Base-by-base conservation (phyloP, 2,113 vertebrate genomes). In the Petrocephalus microphthalmus region DNA sequence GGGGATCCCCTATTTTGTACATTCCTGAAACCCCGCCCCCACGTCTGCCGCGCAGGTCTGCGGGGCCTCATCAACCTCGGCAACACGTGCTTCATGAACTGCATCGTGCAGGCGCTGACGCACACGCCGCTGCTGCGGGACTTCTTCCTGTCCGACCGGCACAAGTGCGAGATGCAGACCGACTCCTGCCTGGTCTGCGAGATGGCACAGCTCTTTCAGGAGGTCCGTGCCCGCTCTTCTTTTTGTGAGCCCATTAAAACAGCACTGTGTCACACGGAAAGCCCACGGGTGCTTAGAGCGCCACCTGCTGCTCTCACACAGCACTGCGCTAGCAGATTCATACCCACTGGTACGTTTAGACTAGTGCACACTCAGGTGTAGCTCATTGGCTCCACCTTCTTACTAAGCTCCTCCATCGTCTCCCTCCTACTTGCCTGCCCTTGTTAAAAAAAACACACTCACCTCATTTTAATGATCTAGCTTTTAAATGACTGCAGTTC, bases 11-110 rank as follows among this genome's bases (percentile, higher is more conserved):
- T 2, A 25, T 64, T 29, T 64, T 11, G 60, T 64, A n/a, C 60
- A 11, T 25, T 11, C 60, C 60, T 64, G n/a, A 64, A 7, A 3
- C 60, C 60, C 8, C 0, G 5, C 60, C 20, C 45, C 47, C 5
- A 13, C n/a, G n/a, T 52, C 67, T 45, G 15, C 74, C 42, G 20
- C 83, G 56, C 92, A 97, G 97, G 97, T 93, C 93, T 97, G 88
- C 95, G 97, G 81, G 97, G 97, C 89, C 94, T 97, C 88, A 97
- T 97, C 93, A 97, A 97, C 93, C 95, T 97, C 83, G 97, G 97
- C 86, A 97, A 97, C 95, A 97, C 97, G 0, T 97, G 97, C 95
- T 97, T 97, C 94, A 97, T 97, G 97, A 97, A 97, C 93, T 97
- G 97, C 95, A 97, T 97, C 86, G 97, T 97, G 87, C 97, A 97